These are phyloP conservation scores for Antitype chi DNA, from an alignment of 2,888 invertebrate species.

Conservation along the genomic window DNA sequence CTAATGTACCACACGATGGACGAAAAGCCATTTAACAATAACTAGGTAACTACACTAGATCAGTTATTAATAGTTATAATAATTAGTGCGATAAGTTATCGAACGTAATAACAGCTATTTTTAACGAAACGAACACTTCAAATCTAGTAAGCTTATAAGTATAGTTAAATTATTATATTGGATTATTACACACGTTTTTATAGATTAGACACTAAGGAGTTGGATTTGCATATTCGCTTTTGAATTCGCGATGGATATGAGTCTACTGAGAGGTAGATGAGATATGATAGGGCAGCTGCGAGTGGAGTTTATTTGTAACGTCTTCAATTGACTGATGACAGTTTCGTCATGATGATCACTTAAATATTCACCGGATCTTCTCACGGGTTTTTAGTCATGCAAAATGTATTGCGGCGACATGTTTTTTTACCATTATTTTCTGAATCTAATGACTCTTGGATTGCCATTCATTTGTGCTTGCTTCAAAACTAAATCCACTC, in stretches of 20 bases:
- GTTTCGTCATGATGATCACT: background rate
- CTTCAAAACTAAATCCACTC: conserved; percentile 15
- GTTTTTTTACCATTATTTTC: background rate
- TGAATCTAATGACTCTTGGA: background rate
- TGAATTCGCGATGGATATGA: conserved; percentile 41
- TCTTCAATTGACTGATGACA: background rate
- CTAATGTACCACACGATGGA: conserved; percentile 54
- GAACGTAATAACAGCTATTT: conserved; percentile 73
- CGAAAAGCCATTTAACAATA: conserved; percentile 70
- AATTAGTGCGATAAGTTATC: conserved; percentile 79
- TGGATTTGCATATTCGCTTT: conserved; percentile 56
- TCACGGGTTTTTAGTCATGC: background rate
- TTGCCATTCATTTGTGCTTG: background rate
- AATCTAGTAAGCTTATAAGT: conserved; percentile 63
- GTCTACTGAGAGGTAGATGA: conserved; percentile 33
- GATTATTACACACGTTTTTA: conserved; percentile 65
- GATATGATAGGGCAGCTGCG: conserved; percentile 27
- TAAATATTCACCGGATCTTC: background rate
- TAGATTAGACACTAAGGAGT: conserved; percentile 56
- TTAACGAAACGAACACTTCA: conserved; percentile 70
- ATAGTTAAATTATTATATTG: conserved; percentile 62
- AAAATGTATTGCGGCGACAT: background rate
- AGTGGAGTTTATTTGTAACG: conserved; percentile 17
- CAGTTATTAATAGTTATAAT: conserved; percentile 78
- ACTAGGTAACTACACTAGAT: conserved; percentile 77